A percentile compares a stretch with the other conserved stretches of the same genome.
These are phyloP conservation scores for Agrenia bidenticulata DNA, from an alignment of 2,888 invertebrate genomes.

Conservation along the genomic window DNA sequence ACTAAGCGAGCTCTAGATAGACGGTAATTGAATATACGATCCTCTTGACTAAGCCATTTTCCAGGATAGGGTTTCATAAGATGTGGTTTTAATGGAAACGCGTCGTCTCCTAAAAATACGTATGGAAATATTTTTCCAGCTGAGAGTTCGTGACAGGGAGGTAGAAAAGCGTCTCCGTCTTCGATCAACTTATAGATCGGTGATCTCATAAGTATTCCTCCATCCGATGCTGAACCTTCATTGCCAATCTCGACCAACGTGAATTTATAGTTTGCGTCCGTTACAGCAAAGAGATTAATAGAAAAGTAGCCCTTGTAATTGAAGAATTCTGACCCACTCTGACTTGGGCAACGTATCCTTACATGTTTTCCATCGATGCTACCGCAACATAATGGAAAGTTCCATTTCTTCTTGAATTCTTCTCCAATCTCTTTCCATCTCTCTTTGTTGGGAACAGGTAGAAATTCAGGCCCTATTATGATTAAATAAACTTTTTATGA, in stretches of 20 bases:
- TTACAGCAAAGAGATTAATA: conserved; percentile 23
- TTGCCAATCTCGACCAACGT: conserved; percentile 29
- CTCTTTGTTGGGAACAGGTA: conserved; percentile 10
- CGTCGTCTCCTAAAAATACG: conserved; percentile 25
- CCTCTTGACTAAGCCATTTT: neutral
- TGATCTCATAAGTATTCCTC: conserved; percentile 24
- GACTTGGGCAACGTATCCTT: conserved; percentile 4
- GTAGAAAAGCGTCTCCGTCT: neutral
- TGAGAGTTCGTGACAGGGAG: neutral
- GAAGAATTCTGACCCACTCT: conserved; percentile 20
- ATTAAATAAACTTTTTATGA: too few relatives aligned
- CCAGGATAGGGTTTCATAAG: conserved; percentile 27
- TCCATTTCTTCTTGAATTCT: conserved; percentile 20
- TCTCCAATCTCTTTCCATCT: conserved; percentile 14
- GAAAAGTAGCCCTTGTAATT: conserved; percentile 35
- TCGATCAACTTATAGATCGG: neutral
- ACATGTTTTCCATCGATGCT: conserved; percentile 37
- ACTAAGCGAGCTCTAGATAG: conserved; percentile 29
- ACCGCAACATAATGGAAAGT: conserved; percentile 30
- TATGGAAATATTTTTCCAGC: neutral
- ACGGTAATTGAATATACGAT: conserved; percentile 35
- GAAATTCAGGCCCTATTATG: too few relatives aligned
- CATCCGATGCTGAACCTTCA: conserved; percentile 30
- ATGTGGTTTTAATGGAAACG: conserved; percentile 20
- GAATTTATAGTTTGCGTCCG: conserved; percentile 28